phyloP scores from a whole-genome alignment of 1,140 invertebrate genomes.

The Tetraneura akinire region DNA sequence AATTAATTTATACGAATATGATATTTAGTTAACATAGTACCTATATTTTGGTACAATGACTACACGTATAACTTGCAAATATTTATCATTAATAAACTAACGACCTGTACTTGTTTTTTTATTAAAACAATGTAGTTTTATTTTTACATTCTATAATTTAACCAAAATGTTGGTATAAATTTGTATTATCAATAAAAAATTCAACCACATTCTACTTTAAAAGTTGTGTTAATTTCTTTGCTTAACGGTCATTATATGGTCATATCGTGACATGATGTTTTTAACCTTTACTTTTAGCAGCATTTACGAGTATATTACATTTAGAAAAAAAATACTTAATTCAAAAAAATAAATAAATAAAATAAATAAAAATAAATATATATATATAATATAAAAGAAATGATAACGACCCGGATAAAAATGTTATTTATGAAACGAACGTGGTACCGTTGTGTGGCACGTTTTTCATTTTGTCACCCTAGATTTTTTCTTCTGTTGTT shows the following conservation, averaged over 20 bases:
- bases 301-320: conserved; percentile 18
- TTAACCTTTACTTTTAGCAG: conserved; percentile 18
- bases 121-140: too few relatives aligned
- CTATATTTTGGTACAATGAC: too few relatives aligned
- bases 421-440: conserved; percentile 49
- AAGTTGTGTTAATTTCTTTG: conserved; percentile 21
- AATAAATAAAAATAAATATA: too few relatives aligned
- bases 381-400: neutral
- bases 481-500: conserved; percentile 34
- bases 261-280: conserved; percentile 15
- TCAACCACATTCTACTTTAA: too few relatives aligned
- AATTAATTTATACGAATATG: too few relatives aligned
- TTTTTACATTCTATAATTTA: neutral
- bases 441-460: conserved; percentile 30
- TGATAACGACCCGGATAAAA: conserved; percentile 43
- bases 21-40: too few relatives aligned
- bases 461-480: conserved; percentile 48
- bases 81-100: too few relatives aligned
- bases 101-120: too few relatives aligned
- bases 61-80: too few relatives aligned
- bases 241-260: conserved; percentile 7
- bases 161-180: neutral
- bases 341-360: conserved; percentile 26
- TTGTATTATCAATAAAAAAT: too few relatives aligned
- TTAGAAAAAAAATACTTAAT: conserved; percentile 36